Base-by-base conservation (phyloP, 2,888 invertebrate species). In the Ferdinandea cuprea region DNA sequence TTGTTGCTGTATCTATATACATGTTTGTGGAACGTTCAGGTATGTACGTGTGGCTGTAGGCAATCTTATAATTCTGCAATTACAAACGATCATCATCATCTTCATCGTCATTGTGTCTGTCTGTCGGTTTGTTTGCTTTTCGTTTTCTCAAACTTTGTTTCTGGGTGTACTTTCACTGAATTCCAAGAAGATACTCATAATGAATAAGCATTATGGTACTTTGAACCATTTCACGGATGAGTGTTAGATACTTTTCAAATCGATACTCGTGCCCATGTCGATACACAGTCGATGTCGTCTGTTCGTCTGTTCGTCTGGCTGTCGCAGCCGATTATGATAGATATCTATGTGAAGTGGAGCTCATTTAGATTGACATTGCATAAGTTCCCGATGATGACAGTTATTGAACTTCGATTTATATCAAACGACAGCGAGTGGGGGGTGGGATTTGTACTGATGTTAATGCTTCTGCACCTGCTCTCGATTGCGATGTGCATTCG, bases 341-440 rank as follows among this genome's bases (percentile, higher is more conserved):
- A 28, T 13, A 25, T 7, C 11, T 25, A 13, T 25, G n/a, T n/a
- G 7, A 2, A 25, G 7, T 48, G 28, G 8, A 25, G 6, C n/a
- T 25, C 2, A 48, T 28, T 28, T 9, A 13, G 28, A 30, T 52
- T 52, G 17, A 15, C 4, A 17, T 30, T 52, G 30, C 30, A 52
- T 52, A 52, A 52, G 30, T 52, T 30, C 6, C 13, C 9, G 30
- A 52, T 52, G 50, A 30, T 52, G 50, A 30, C 13, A 52, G 50
- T 15, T 52, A 52, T 28, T 48, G 48, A 48, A 48, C 30, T 52
- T 6, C 30, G 30, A 30, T 52, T 25, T 52, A 17, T 52, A 52
- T 30, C 30, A 9, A 15, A 17, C 17, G 30, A 30, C 50, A 28
- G 28, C 17, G 19, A 44, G 44, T 44, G 44, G 3, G 1, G 3